phyloP scores from a whole-genome alignment of 2,888 invertebrate genomes.

The Flexamia atlantica region DNA sequence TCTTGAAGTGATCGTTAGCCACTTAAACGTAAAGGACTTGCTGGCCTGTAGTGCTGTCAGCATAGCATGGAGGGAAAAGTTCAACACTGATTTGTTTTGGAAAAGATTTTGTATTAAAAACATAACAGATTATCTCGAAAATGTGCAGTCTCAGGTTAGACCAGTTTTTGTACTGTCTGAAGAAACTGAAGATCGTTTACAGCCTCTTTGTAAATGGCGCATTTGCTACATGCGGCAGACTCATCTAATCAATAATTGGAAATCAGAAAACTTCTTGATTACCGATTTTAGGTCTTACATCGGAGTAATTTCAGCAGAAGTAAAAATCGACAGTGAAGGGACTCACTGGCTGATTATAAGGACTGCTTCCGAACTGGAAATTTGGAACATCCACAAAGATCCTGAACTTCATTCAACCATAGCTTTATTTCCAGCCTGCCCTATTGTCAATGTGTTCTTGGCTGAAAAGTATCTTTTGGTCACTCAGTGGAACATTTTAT shows the following conservation, averaged over 20 bases:
- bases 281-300: slow-evolving; percentile 17
- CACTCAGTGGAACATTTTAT: slow-evolving; percentile 40
- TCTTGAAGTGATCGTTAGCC: slow-evolving; percentile 10
- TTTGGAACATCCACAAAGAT: slow-evolving; percentile 34
- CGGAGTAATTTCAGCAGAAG: slow-evolving; percentile 8
- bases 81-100: slow-evolving; percentile 39
- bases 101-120: slow-evolving; percentile 28
- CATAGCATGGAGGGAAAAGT: slow-evolving; percentile 39
- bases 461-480: slow-evolving; percentile 13
- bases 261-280: slow-evolving; percentile 3
- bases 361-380: slow-evolving; percentile 2
- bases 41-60: slow-evolving; percentile 39
- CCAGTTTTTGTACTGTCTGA: slow-evolving; percentile 1
- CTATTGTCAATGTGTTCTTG: background rate
- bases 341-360: slow-evolving; percentile 43
- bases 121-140: slow-evolving; percentile 28
- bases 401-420: background rate
- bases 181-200: slow-evolving; percentile 16
- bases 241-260: slow-evolving; percentile 50
- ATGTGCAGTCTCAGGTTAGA: slow-evolving; percentile 8
- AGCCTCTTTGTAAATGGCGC: slow-evolving; percentile 47
- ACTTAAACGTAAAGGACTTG: slow-evolving; percentile 46
- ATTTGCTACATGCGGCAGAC: slow-evolving; percentile 35
- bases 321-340: slow-evolving; percentile 25
- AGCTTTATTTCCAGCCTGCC: slow-evolving; percentile 31